A percentile compares a stretch with the other conserved stretches of the same genome.
These are phyloP conservation scores for Campoletis raptor DNA, from an alignment of 2,888 invertebrate genomes.

Conservation along the genomic window DNA sequence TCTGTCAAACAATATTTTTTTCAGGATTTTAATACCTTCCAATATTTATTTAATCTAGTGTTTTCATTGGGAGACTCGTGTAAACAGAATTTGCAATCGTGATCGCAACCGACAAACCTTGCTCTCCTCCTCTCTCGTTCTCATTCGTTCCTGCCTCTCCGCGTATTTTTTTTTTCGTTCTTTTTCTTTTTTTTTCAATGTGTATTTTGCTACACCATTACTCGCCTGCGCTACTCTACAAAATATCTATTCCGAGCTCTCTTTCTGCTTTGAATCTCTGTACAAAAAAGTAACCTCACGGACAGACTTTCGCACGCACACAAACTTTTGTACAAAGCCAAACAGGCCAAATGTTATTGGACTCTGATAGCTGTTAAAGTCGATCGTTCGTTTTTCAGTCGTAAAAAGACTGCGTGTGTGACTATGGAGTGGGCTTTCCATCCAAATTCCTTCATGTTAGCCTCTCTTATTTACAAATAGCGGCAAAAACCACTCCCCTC, in stretches of 20 bases:
- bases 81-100: constrained; percentile 36
- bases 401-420: constrained; percentile 37
- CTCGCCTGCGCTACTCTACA: constrained; percentile 20
- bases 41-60: neutral
- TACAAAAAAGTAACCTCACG: constrained; percentile 24
- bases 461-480: constrained; percentile 3
- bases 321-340: constrained; percentile 14
- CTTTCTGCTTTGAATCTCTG: constrained; percentile 51
- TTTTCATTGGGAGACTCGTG: neutral
- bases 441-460: constrained; percentile 14
- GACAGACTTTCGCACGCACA: constrained; percentile 15
- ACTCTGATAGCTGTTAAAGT: constrained; percentile 56
- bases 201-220: constrained; percentile 22
- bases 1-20: neutral
- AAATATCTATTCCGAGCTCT: constrained; percentile 68
- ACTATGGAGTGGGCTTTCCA: constrained; percentile 6
- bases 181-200: neutral
- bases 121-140: neutral
- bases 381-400: constrained; percentile 41
- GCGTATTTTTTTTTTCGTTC: neutral
- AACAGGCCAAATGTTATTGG: constrained; percentile 64
- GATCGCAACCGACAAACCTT: neutral
- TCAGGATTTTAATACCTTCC: neutral
- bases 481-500: neutral
- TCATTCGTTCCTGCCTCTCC: neutral